Conservation (phyloP, 1,140 invertebrate genomes). For the Harlomillsia oculata region DNA sequence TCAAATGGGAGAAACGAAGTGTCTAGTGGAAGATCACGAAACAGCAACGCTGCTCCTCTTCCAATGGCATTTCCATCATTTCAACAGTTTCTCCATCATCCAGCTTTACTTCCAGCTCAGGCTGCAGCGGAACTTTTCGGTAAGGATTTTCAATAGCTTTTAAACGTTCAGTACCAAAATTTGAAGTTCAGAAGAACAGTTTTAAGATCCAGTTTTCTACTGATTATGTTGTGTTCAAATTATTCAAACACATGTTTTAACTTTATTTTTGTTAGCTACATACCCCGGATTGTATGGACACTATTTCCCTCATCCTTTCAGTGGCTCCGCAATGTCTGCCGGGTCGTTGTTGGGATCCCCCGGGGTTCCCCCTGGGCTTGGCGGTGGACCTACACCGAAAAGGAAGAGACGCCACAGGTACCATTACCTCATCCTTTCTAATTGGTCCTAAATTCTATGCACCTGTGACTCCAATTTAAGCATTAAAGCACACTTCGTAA, state of each 20-base stretch:
- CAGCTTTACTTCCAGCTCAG: constrained; percentile 25
- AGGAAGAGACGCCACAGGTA: constrained; percentile 35
- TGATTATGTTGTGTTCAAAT: too few species aligned
- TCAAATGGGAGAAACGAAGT: not conserved
- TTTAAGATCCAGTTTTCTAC: too few species aligned
- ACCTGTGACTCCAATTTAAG: too few species aligned
- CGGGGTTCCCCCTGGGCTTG: constrained; percentile 4
- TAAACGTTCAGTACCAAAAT: too few species aligned
- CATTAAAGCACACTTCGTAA: too few species aligned
- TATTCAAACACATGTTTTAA: too few species aligned
- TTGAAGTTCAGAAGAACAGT: not conserved
- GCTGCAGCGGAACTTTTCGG: constrained; percentile 33
- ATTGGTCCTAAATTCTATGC: too few species aligned
- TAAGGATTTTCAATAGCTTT: constrained; percentile 7
- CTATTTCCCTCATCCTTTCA: constrained; percentile 29
- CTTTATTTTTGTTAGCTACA: constrained; percentile 20
- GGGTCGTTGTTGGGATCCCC: constrained; percentile 26
- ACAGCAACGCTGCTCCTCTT: not conserved
- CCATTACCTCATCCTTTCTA: too few species aligned
- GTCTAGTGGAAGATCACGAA: not conserved
- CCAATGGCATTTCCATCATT: constrained; percentile 9
- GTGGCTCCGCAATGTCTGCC: constrained; percentile 16
- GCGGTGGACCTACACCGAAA: constrained; percentile 30
- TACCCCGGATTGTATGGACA: constrained; percentile 33
- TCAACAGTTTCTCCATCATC: constrained; percentile 25